Base-by-base conservation (phyloP, 2,888 invertebrate species). In the Diaphora mendica region DNA sequence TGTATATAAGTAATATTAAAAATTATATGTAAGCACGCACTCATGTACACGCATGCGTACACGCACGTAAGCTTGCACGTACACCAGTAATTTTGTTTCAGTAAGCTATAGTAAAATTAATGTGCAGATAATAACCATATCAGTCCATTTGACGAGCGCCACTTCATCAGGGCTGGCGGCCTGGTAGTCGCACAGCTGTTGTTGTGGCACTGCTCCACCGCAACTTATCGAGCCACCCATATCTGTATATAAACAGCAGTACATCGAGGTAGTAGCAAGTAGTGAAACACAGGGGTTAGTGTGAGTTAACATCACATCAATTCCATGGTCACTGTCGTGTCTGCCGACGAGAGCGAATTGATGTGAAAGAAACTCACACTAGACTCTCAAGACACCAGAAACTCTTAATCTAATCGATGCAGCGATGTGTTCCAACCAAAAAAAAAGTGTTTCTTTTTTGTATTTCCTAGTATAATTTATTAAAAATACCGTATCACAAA, bases 131-230 rank as follows among this genome's bases (percentile, higher is more conserved):
- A 30, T 44, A 30, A 97, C 98, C 96, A 97, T 97, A 83, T 98
- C 97, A 17, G 98, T 98, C 95, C 99, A 98, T 89, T 99, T 99
- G 48, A 99, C 98, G 73, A 99, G 96, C 4, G 99, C 99, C 80
- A 99, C 99, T 91, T 99, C 99, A 91, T 99, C 99, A 0, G 99
- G 99, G 84, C 99, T 99, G 66, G 98, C 97, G 11, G 98, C 98
- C 93, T 98, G 97, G 91, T 97, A 97, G 82, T 96, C 96, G 83
- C 95, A 96, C 75, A 96, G 87, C 83, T 96, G 94, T 81, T 96
- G 95, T 79, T 96, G 92, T 0, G 96, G 96, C 33, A 96, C 94
- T 4, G 95, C 92, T 39, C 96, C 95, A 1, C 93, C 94, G 77
- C 94, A 93, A 76, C 95, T 94, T 85, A 95, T 90, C 0, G 95